Evolutionary conservation across 2,113 vertebrate genomes (phyloP).

Genomic region (Phalacrocorax brasilianus): DNA sequence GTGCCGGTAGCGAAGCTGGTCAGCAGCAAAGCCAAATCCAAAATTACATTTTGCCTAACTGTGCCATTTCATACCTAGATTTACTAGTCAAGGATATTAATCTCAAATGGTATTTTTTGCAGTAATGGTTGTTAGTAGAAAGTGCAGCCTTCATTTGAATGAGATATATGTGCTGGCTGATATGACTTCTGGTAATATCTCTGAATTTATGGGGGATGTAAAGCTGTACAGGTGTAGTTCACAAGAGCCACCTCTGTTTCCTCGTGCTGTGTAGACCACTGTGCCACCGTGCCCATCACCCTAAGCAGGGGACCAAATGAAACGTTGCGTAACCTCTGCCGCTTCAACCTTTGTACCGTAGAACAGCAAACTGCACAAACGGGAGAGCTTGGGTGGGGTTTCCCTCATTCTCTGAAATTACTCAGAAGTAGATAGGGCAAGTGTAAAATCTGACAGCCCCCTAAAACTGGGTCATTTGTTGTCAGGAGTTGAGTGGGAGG

Average conservation of each 20-base stretch:
- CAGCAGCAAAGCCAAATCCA: not conserved
- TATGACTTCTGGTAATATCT: not conserved
- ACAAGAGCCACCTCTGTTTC: not conserved
- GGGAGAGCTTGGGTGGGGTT: not conserved
- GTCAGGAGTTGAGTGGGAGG: not conserved
- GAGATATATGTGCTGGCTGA: not conserved
- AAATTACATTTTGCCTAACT: not conserved
- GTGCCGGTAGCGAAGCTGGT: not conserved
- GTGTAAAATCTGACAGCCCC: not conserved
- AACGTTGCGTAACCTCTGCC: not conserved
- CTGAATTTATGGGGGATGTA: not conserved
- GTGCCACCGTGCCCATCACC: not conserved
- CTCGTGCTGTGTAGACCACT: not conserved
- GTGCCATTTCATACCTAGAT: not conserved
- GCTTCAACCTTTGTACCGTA: not conserved
- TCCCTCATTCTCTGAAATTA: not conserved
- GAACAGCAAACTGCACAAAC: not conserved
- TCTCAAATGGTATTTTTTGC: not conserved
- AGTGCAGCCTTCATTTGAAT: not conserved
- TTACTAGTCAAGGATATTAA: not conserved
- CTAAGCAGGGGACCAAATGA: not conserved
- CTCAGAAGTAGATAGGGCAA: not conserved
- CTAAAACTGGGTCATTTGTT: not conserved
- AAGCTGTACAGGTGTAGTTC: not conserved
- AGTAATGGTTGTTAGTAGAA: not conserved